These are phyloP conservation scores for Euschistus heros DNA, from an alignment of 1,140 invertebrate species.

Conservation along the genomic window DNA sequence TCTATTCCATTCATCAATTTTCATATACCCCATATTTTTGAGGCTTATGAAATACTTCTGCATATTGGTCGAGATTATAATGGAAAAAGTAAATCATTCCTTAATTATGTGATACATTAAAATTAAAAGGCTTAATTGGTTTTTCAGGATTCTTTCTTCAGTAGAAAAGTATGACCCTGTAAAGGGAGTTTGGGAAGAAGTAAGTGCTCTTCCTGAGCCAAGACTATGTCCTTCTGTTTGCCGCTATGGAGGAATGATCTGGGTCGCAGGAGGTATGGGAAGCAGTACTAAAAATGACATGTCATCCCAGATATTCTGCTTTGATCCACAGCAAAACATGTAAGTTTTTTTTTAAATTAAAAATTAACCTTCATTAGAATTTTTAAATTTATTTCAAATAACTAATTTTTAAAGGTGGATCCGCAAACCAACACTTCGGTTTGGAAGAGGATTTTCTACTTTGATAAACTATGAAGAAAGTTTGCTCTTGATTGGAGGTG, in stretches of 20 bases:
- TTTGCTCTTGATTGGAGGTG: not conserved
- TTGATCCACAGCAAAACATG: slow-evolving; percentile 45
- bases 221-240: slow-evolving; percentile 44
- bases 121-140: not conserved
- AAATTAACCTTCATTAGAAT: not conserved
- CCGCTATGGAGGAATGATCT: slow-evolving; percentile 48
- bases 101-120: not conserved
- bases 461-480: not conserved
- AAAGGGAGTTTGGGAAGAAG: slow-evolving; percentile 41
- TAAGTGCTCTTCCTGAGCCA: slow-evolving; percentile 41
- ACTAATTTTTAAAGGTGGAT: not conserved
- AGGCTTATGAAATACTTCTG: not conserved
- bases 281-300: slow-evolving; percentile 39
- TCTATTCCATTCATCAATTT: too few species aligned
- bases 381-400: too few species aligned
- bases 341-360: slow-evolving; percentile 32
- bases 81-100: not conserved
- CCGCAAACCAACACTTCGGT: not conserved
- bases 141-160: slow-evolving; percentile 38
- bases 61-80: not conserved
- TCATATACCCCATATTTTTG: not conserved
- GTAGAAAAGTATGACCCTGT: slow-evolving; percentile 46
- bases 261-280: slow-evolving; percentile 53
- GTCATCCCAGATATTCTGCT: slow-evolving; percentile 46
- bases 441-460: not conserved